Evolutionary conservation across 2,797 vertebrate species (phyloP).

Genomic region (Distichodus sexfasciatus): DNA sequence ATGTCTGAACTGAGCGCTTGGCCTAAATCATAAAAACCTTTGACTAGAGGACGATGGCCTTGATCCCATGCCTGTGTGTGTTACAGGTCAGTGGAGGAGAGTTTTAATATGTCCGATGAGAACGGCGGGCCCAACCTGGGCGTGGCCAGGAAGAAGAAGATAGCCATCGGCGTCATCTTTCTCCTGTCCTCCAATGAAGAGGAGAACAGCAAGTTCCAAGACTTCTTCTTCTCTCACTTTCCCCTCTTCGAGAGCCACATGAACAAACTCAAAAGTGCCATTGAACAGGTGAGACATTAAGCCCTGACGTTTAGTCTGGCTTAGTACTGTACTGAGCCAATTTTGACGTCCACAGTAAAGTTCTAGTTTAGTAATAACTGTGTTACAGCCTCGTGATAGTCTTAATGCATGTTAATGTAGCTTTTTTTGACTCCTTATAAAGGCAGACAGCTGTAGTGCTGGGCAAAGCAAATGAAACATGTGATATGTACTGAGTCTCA

Average conservation of each 20-base stretch:
- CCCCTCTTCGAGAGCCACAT: conserved; percentile 99
- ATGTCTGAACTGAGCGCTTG: background rate
- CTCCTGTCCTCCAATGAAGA: conserved; percentile 86
- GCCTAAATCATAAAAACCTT: background rate
- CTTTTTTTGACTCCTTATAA: too few relatives aligned
- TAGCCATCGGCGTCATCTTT: conserved; percentile 97
- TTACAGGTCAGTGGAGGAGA: conserved; percentile 94
- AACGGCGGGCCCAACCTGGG: conserved; percentile 85
- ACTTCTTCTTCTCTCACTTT: conserved; percentile 99
- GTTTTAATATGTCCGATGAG: conserved; percentile 98
- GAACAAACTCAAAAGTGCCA: conserved; percentile 97
- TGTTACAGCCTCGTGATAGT: too few relatives aligned
- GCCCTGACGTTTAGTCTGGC: too few relatives aligned
- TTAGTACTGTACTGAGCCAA: too few relatives aligned
- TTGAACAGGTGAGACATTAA: conserved; percentile 94
- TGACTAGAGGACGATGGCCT: background rate
- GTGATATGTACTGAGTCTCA: too few relatives aligned
- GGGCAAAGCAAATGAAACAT: too few relatives aligned
- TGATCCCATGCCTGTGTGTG: background rate
- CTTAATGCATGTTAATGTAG: too few relatives aligned
- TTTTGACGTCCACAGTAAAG: too few relatives aligned
- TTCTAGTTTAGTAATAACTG: too few relatives aligned
- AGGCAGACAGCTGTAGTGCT: too few relatives aligned
- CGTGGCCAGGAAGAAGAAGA: conserved; percentile 93
- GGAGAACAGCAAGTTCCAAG: conserved; percentile 92